Conservation (phyloP, 2,113 vertebrate genomes). For the Thalassarche chlororhynchos region DNA sequence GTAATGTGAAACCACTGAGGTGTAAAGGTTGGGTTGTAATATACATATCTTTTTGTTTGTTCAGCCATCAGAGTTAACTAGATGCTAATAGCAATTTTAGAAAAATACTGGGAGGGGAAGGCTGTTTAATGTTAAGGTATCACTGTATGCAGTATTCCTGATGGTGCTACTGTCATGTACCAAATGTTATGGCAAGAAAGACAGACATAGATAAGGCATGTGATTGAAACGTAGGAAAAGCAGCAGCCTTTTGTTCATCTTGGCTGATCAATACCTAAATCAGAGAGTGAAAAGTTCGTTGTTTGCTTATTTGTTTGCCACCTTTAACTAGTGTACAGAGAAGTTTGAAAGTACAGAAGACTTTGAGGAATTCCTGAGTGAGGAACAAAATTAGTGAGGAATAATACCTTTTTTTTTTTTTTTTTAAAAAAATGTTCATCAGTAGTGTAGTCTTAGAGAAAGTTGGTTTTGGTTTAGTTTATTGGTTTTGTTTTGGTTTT, state of each 20-base stretch:
- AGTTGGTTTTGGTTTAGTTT: not conserved
- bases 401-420: too few relatives aligned
- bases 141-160: not conserved
- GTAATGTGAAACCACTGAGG: not conserved
- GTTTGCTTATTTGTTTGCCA: not conserved
- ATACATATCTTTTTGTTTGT: not conserved
- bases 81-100: not conserved
- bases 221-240: not conserved
- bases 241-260: not conserved
- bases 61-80: not conserved
- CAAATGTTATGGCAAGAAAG: not conserved
- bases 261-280: not conserved
- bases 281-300: not conserved
- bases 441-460: not conserved
- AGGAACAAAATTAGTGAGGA: not conserved
- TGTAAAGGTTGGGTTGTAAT: not conserved
- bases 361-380: not conserved
- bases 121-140: not conserved
- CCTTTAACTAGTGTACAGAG: not conserved
- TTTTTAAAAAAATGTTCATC: fast-evolving
- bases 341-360: not conserved
- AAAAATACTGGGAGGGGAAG: not conserved
- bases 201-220: fast-evolving
- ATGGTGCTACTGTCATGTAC: not conserved
- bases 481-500: too few relatives aligned